A percentile compares a stretch with the other conserved stretches of the same genome.
Conservation (phyloP, 1,140 invertebrate genomes). For the Eumeta japonica region DNA sequence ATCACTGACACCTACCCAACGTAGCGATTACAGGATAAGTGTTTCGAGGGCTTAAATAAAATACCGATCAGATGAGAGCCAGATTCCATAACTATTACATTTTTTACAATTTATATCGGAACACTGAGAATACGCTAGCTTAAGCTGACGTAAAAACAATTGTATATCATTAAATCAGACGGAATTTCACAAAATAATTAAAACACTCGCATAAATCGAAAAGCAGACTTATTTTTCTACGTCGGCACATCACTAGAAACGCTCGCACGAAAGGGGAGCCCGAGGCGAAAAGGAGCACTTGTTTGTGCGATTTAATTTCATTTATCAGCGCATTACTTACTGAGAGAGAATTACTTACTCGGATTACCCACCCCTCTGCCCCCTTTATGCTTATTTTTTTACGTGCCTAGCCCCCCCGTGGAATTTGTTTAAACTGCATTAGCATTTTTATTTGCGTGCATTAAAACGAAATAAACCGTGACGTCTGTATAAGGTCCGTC, state of each 20-base stretch:
- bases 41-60: background rate
- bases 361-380: constrained; percentile 38
- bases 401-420: constrained; percentile 8
- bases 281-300: constrained; percentile 41
- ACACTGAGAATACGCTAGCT: background rate
- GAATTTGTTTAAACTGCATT: constrained; percentile 36
- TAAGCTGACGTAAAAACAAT: background rate
- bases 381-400: constrained; percentile 11
- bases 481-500: too few relatives aligned
- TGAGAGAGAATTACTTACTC: constrained; percentile 50
- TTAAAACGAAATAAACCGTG: constrained; percentile 38
- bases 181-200: background rate
- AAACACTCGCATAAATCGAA: constrained; percentile 4
- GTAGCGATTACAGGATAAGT: too few relatives aligned
- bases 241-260: constrained; percentile 16
- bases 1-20: too few relatives aligned
- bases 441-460: constrained; percentile 34
- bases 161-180: background rate
- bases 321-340: constrained; percentile 57
- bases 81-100: background rate
- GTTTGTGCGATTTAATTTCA: constrained; percentile 58
- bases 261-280: constrained; percentile 34
- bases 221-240: background rate
- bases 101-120: background rate
- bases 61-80: too few relatives aligned